Evolutionary conservation across 2,113 vertebrate species (phyloP).

Genomic region (Sceloporus undulatus): DNA sequence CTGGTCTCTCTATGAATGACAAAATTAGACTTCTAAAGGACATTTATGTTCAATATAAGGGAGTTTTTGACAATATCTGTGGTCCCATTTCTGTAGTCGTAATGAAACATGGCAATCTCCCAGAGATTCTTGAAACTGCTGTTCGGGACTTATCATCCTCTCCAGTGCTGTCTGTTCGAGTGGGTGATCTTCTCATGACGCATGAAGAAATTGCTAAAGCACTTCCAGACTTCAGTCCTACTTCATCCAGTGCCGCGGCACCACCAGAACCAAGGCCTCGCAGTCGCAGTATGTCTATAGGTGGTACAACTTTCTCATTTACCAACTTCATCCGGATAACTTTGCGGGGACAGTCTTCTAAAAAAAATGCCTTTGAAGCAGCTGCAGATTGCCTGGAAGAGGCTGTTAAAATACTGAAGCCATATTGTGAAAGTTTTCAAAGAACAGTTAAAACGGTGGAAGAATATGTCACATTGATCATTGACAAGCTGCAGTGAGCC

Average conservation of each 20-base stretch:
- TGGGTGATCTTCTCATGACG: conserved; percentile 63
- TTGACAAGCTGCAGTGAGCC: conserved; percentile 24
- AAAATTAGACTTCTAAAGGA: conserved; percentile 42
- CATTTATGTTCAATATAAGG: conserved; percentile 47
- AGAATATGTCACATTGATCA: neutral
- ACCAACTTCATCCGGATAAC: conserved; percentile 40
- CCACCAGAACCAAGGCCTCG: neutral
- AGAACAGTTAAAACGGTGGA: conserved; percentile 48
- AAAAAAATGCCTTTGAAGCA: conserved; percentile 21
- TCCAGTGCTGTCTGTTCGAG: conserved; percentile 62
- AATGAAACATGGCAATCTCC: conserved; percentile 51
- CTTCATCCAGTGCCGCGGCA: neutral
- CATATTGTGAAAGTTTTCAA: conserved; percentile 61
- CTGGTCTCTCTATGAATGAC: conserved; percentile 36
- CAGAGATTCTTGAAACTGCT: conserved; percentile 50
- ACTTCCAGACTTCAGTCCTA: neutral
- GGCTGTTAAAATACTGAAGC: conserved; percentile 48
- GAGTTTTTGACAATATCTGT: neutral
- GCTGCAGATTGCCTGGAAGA: conserved; percentile 63
- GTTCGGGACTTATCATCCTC: conserved; percentile 48
- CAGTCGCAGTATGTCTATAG: neutral
- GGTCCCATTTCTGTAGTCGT: conserved; percentile 29
- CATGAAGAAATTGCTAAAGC: conserved; percentile 39
- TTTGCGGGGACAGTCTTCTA: conserved; percentile 34
- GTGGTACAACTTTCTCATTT: conserved; percentile 19